A percentile compares a stretch with the other conserved stretches of the same genome.
phyloP scores from a whole-genome alignment of 2,113 vertebrate genomes.

The Strix uralensis region DNA sequence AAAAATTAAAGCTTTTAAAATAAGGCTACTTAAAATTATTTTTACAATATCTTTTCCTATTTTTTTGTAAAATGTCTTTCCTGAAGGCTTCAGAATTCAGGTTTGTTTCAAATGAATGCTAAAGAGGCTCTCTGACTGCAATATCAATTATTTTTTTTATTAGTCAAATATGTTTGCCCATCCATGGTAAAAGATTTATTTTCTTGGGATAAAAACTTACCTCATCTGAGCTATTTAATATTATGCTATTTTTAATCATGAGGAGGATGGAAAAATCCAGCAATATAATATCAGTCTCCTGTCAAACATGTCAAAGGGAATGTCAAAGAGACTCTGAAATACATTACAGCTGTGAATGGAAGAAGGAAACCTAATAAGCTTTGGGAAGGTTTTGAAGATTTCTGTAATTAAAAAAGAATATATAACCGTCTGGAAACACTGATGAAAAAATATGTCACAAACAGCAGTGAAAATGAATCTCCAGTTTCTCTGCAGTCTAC shows the following conservation, averaged over 20 bases:
- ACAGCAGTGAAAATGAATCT: background rate
- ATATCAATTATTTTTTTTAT: background rate
- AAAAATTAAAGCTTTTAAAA: background rate
- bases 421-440: background rate
- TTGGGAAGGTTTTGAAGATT: background rate
- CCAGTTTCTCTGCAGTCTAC: background rate
- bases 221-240: background rate
- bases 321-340: background rate
- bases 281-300: background rate
- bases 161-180: background rate
- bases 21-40: background rate
- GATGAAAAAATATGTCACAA: background rate
- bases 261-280: background rate
- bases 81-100: background rate
- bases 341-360: background rate
- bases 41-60: background rate
- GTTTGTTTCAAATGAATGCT: background rate
- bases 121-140: background rate
- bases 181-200: background rate
- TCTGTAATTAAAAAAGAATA: background rate
- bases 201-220: background rate
- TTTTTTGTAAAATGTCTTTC: background rate
- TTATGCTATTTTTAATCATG: background rate
- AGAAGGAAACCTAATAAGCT: background rate
- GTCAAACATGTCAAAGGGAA: background rate